Evolutionary conservation across 30 jellyfish, hydroid and myxozoan species (phyloP), one percentile per base, ranked within the genome.

Genomic region (Mastigias papua): DNA sequence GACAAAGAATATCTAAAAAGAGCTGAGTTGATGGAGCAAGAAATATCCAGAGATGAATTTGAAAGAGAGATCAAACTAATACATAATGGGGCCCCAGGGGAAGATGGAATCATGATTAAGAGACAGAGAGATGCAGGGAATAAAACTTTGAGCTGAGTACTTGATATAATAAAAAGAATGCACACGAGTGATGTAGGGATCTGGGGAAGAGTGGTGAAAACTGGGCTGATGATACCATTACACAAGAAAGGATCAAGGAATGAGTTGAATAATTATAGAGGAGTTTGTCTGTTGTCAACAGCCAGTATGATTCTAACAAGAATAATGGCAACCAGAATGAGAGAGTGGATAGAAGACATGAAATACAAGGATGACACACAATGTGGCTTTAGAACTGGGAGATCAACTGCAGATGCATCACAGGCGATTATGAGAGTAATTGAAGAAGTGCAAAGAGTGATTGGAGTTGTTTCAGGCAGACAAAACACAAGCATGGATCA

Each of bases 301-400:
- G 69, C 69, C 19, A 57, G 69, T 23, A 57, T 17, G 69, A 57
- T 57, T 42, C 23, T 23, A 57, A 23, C 69, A 57, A 20, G 69
- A 19, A 23, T 57, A 3, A 57, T 57, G 69, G 69, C 69, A 23
- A 57, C 69, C 30, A 57, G 69, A 23, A 23, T 23, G 30, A 57
- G 30, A 42, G 8, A 57, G 19, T 57, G 69, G 69, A 57, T 57
- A 57, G 19, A 57, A 57, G 19, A 57, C 69, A 57, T 20, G 19
- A 57, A 57, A 57, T 57, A 57, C 69, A 57, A 5, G 27, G 69
- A 57, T 5, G 69, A 57, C 27, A 57, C 69, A 57, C 69, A 57
- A 57, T 57, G 69, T 57, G 69, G 69, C 69, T 57, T 57, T 19
- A 57, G 69, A 57, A 57, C 69, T 57, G 69, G 69, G 19, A 57